Evolutionary conservation across 2,113 vertebrate species (phyloP), one percentile per base, ranked within the genome.

Genomic region (Phaethon lepturus): DNA sequence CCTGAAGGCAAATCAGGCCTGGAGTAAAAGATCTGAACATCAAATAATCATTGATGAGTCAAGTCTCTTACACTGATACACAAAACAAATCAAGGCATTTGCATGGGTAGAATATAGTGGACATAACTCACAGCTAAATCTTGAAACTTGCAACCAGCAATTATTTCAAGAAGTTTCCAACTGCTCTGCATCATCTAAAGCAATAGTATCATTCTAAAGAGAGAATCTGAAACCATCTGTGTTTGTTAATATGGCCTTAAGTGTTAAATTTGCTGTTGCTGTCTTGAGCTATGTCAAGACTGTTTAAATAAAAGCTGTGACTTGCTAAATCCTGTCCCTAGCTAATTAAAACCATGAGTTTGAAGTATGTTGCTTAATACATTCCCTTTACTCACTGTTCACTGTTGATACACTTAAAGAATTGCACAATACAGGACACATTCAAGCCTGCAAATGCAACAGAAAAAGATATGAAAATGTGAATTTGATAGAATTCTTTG

Each of bases 241-340:
- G 90, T 97, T 96, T 96, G 89, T 86, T 97, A 96, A 94, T 94
- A 93, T 58, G 79, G 84, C 83, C 82, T 94, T 91, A 97, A 97
- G 92, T 97, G 84, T 94, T 93, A 92, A 90, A 96, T 94, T 90
- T 94, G 87, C 66, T 93, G 73, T 73, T 96, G 77, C 76, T 95
- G 93, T 97, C 89, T 93, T 91, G 89, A 96, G 89, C 86, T 96
- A 64, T 94, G 92, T 96, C 94, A 89, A 92, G 93, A 92, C 90
- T 87, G 60, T 96, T 97, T 95, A 95, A 97, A 96, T 93, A 96
- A 97, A 97, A 96, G 95, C 89, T 92, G 56, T 92, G 91, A 96
- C 94, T 97, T 97, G 96, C 91, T 97, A 97, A 96, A 96, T 97
- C 97, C 94, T 95, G 92, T 95, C 92, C 91, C 79, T 64, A 74